Conservation (phyloP, 2,888 invertebrate genomes). For the Pandemis cinnamomeana region DNA sequence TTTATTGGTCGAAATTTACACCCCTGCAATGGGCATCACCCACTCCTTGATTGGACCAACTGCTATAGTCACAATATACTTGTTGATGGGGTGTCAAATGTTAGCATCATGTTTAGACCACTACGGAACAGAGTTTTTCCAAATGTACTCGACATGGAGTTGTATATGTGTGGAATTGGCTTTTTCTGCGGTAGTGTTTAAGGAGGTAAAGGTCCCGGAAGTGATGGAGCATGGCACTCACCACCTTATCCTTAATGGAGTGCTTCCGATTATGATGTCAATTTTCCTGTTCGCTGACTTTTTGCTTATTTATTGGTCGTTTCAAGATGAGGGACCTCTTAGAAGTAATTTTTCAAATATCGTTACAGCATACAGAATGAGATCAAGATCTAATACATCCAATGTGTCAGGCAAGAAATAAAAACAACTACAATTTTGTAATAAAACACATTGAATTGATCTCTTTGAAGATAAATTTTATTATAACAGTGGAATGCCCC, state of each 20-base stretch:
- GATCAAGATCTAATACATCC: background rate
- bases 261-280: conserved; percentile 66
- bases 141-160: conserved; percentile 61
- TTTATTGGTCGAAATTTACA: conserved; percentile 67
- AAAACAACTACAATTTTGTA: background rate
- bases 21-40: conserved; percentile 54
- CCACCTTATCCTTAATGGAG: conserved; percentile 62
- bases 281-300: conserved; percentile 62
- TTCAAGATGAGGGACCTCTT: conserved; percentile 45
- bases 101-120: conserved; percentile 49
- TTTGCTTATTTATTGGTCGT: conserved; percentile 58
- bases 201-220: conserved; percentile 47
- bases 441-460: background rate
- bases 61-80: conserved; percentile 62
- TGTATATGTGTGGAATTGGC: conserved; percentile 58
- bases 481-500: background rate
- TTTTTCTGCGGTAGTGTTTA: conserved; percentile 59
- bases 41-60: conserved; percentile 67
- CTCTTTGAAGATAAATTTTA: background rate
- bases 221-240: conserved; percentile 21
- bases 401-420: background rate
- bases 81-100: conserved; percentile 60
- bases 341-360: background rate
- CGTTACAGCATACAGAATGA: background rate
- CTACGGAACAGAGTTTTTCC: conserved; percentile 60